Base-by-base conservation (phyloP, 92 coral and sea anemone genomes). In the Ricordea florida region DNA sequence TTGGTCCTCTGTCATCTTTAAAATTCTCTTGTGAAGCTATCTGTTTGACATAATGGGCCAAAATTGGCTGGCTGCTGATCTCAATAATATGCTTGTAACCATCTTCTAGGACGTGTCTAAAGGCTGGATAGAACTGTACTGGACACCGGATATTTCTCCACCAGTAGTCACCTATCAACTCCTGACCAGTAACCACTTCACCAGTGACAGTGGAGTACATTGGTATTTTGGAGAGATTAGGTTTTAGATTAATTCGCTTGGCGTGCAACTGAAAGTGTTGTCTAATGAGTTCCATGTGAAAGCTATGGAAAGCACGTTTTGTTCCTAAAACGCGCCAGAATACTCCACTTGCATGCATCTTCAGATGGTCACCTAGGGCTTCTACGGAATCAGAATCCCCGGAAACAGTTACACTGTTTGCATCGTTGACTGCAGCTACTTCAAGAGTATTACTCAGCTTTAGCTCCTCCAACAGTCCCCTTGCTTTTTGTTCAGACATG, bases 191-290 rank as follows among this genome's bases (percentile, higher is more conserved):
- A 24, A 86, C 46, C 22, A 68, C 76, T 7, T 82, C 87, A 20
- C 98, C 98, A 8, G 52, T 31, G 1, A 90, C 96, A 22, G 98
- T 90, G 23, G 98, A 93, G 44, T 93, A 93, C 83, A 93, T 80
- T 13, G 98, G 93, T 17, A 93, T 80, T 44, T 43, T 71, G n/a
- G 90, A 68, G 30, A 52, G 62, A 36, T 80, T 72, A 17, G 92
- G 86, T 7, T 49, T 53, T 1, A 87, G 10, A 2, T 69, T 22
- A 16, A 84, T 16, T 13, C 59, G 62, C 11, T 57, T 62, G 22
- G 73, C 41, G 0, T 55, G 86, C 24, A 41, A 74, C 22, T 24
- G 47, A 61, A 90, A 93, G 23, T 77, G 53, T 23, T 63, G 38
- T 72, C 87, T 85, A 35, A 93, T 63, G 27, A 56, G 40, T 23